A percentile compares a stretch with the other conserved stretches of the same genome.
Conservation (phyloP, 2,888 invertebrate species). For the Polydrusus cervinus region DNA sequence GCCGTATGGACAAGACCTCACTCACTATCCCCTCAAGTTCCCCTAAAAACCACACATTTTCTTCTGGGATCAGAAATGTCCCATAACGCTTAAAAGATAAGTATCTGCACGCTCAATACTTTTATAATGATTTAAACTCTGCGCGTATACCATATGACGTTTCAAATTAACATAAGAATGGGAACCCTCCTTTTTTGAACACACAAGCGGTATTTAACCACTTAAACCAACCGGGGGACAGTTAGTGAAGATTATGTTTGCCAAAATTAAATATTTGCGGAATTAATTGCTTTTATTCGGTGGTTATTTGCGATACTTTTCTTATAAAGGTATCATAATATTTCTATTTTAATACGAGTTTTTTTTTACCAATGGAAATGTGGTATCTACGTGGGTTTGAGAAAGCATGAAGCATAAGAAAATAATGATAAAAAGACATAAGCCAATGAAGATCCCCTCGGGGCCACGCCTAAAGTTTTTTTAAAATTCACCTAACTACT, state of each 20-base stretch:
- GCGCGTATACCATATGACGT: conserved; percentile 16
- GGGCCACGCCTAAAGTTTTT: too few species aligned
- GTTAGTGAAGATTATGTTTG: conserved; percentile 9
- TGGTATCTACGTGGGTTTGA: too few species aligned
- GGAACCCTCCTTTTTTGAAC: conserved; percentile 5
- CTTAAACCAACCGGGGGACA: conserved; percentile 1
- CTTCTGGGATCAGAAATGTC: background rate
- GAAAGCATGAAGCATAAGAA: too few species aligned
- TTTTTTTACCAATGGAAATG: too few species aligned
- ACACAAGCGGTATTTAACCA: conserved; percentile 17
- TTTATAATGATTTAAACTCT: conserved; percentile 14
- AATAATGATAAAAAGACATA: too few species aligned
- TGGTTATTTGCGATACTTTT: too few species aligned
- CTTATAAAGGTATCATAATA: too few species aligned
- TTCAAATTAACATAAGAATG: conserved; percentile 22
- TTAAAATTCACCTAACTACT: too few species aligned
- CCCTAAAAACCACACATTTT: conserved; percentile 2
- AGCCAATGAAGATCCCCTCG: too few species aligned
- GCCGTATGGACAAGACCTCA: background rate
- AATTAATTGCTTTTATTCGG: conserved; percentile 1
- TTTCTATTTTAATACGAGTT: too few species aligned
- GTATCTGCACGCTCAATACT: conserved; percentile 10
- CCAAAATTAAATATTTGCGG: conserved; percentile 17
- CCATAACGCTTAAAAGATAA: conserved; percentile 19
- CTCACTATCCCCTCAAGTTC: background rate